Percentiles rank a stretch among this genome's conserved stretches.
phyloP scores from a whole-genome alignment of 2,888 invertebrate species.

The Volucella inflata region DNA sequence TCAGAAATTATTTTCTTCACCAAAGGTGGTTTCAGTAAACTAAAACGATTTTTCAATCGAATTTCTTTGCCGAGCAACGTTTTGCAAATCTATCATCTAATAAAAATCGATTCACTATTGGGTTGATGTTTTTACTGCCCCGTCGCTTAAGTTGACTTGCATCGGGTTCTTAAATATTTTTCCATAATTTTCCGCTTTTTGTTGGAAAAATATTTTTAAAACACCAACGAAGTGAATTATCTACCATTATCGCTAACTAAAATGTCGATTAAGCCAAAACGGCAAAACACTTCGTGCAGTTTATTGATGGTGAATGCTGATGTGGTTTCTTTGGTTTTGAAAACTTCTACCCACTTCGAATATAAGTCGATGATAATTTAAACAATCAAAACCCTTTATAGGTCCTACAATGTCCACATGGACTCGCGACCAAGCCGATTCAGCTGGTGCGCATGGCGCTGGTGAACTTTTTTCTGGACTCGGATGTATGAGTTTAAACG shows the following conservation, averaged over 20 bases:
- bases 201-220: constrained; percentile 20
- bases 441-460: constrained; percentile 38
- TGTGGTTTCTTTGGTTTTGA: constrained; percentile 23
- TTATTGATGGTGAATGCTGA: constrained; percentile 19
- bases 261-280: constrained; percentile 58
- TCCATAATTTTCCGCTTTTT: constrained; percentile 19
- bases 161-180: constrained; percentile 27
- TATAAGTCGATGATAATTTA: constrained; percentile 35
- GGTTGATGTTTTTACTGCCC: constrained; percentile 14
- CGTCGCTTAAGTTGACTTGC: constrained; percentile 17
- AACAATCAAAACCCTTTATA: constrained; percentile 27
- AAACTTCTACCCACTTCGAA: constrained; percentile 54
- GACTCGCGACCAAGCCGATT: constrained; percentile 35
- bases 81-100: too few relatives aligned
- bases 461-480: constrained; percentile 31
- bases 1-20: constrained; percentile 10
- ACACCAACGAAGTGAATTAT: constrained; percentile 31
- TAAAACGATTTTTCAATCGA: constrained; percentile 21
- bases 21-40: constrained; percentile 24
- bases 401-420: constrained; percentile 50
- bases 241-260: constrained; percentile 63
- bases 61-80: constrained; percentile 10
- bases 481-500: constrained; percentile 23
- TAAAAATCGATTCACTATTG: constrained; percentile 17
- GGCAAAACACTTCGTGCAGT: constrained; percentile 54